These are phyloP conservation scores for Heliangelus exortis DNA, from an alignment of 2,797 vertebrate species.

Conservation along the genomic window DNA sequence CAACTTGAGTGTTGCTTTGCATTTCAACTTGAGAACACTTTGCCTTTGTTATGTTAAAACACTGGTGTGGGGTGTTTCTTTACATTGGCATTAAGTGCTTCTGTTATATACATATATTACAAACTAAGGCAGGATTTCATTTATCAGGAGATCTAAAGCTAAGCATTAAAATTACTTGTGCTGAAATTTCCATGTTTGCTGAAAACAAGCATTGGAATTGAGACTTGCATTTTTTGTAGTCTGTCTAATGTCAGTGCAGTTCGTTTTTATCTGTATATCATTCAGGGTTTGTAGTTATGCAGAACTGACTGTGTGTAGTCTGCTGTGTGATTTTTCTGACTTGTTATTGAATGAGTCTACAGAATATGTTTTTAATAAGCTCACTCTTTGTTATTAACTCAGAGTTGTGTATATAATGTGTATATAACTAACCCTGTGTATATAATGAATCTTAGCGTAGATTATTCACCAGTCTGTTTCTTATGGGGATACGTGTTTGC, in stretches of 20 bases:
- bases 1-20: not conserved
- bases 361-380: not conserved
- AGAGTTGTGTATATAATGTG: not conserved
- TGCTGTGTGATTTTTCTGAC: not conserved
- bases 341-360: not conserved
- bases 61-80: not conserved
- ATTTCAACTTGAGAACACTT: not conserved
- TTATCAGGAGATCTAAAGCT: not conserved
- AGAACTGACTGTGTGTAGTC: not conserved
- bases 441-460: accelerated
- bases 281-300: not conserved
- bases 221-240: not conserved
- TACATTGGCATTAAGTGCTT: not conserved
- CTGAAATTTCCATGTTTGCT: not conserved
- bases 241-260: not conserved
- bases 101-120: accelerated
- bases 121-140: not conserved
- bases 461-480: not conserved
- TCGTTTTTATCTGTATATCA: not conserved
- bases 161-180: not conserved
- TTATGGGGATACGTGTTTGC: not conserved
- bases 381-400: not conserved
- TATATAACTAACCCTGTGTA: not conserved
- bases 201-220: not conserved
- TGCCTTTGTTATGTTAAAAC: not conserved